Conservation (phyloP, 2,113 vertebrate genomes). For the Equus przewalskii region DNA sequence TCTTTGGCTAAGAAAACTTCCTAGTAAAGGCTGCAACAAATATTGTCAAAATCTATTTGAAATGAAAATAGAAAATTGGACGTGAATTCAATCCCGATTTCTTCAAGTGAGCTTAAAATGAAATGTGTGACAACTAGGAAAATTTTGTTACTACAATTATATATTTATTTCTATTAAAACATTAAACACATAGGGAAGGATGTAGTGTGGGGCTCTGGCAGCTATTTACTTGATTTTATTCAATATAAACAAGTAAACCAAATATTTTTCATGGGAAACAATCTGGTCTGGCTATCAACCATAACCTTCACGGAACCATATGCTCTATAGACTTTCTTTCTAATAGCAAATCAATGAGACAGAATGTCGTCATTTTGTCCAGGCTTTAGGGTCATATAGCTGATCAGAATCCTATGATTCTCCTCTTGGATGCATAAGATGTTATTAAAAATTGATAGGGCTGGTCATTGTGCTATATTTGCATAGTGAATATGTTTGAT, state of each 20-base stretch:
- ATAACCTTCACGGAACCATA: background rate
- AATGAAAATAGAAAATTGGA: conserved; percentile 67
- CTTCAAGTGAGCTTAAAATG: conserved; percentile 69
- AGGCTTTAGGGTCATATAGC: background rate
- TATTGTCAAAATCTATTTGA: conserved; percentile 74
- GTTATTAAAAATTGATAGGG: background rate
- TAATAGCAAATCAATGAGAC: background rate
- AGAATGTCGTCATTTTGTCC: background rate
- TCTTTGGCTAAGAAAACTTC: conserved; percentile 53
- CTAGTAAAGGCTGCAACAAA: conserved; percentile 49
- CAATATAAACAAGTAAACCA: background rate
- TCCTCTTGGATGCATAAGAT: background rate
- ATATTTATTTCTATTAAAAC: conserved; percentile 71
- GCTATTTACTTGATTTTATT: conserved; percentile 40
- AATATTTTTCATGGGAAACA: background rate
- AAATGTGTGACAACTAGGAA: conserved; percentile 56
- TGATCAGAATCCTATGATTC: background rate
- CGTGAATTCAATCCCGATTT: conserved; percentile 57
- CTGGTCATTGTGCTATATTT: background rate
- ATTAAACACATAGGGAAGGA: background rate
- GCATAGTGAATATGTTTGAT: background rate
- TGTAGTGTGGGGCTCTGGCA: background rate
- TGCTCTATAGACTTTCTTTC: background rate
- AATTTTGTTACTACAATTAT: conserved; percentile 54
- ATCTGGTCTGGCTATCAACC: background rate